Evolutionary conservation across 2,797 vertebrate genomes (phyloP).

Genomic region (Sorex maritimensis): DNA sequence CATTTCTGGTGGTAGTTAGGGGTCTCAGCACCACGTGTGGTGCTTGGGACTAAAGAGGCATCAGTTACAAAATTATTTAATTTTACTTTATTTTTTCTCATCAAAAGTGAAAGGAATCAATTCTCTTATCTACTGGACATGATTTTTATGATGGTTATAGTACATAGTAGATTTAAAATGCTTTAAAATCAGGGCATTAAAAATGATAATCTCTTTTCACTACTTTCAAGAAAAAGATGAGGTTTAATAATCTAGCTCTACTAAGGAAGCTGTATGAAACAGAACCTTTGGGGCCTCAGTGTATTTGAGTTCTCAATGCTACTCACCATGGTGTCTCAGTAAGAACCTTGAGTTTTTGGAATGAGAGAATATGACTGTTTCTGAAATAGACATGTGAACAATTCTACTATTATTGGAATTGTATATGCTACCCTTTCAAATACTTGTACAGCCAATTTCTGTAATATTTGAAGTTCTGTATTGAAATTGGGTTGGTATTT

Average conservation of each 20-base stretch:
- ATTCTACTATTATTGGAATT: background rate
- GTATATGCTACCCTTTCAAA: background rate
- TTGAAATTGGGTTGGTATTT: constrained; percentile 16
- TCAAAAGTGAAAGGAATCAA: background rate
- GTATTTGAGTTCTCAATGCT: background rate
- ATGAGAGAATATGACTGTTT: background rate
- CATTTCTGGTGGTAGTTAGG: too few species aligned
- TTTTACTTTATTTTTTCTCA: constrained; percentile 15
- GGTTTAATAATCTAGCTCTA: background rate
- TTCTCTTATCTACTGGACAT: background rate
- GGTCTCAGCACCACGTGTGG: too few species aligned
- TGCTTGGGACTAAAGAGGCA: too few species aligned
- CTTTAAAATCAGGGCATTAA: constrained; percentile 23
- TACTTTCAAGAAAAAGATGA: background rate
- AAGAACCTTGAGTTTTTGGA: background rate
- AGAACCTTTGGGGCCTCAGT: background rate
- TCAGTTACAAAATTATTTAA: too few species aligned
- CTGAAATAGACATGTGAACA: constrained; percentile 7
- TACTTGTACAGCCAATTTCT: background rate
- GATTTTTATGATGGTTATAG: background rate
- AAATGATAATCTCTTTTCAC: background rate
- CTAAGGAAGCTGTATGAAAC: background rate
- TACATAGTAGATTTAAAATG: background rate
- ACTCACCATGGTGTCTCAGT: background rate
- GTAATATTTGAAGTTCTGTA: background rate